Evolutionary conservation across 2,113 vertebrate genomes (phyloP).

Genomic region (Fulmarus glacialis): DNA sequence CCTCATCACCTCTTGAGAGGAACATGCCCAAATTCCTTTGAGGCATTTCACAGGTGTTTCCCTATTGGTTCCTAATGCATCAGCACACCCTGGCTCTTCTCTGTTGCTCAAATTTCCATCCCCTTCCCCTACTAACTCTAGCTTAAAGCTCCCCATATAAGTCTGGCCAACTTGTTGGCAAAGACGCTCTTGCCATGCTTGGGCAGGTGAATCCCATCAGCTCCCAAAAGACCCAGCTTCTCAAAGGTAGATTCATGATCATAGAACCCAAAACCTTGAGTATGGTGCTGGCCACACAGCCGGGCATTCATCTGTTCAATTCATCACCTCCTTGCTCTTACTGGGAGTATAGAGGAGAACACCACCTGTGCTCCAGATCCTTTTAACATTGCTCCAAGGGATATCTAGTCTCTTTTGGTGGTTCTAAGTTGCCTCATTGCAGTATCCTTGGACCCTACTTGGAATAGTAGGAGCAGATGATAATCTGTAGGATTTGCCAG

Average conservation of each 20-base stretch:
- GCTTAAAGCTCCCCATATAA: not conserved
- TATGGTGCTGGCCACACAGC: not conserved
- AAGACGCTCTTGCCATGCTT: not conserved
- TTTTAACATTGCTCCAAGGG: not conserved
- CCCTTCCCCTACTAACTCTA: not conserved
- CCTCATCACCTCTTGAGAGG: not conserved
- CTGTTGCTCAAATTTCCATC: not conserved
- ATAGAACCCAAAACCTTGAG: not conserved
- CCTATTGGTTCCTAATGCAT: not conserved
- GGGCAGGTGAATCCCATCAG: not conserved
- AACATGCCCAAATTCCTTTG: not conserved
- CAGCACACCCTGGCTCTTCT: not conserved
- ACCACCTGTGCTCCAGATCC: not conserved
- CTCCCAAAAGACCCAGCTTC: not conserved
- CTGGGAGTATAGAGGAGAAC: not conserved
- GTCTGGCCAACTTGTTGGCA: not conserved
- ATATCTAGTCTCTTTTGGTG: not conserved
- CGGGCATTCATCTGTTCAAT: not conserved
- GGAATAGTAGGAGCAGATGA: not conserved
- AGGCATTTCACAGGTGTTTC: not conserved
- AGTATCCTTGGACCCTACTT: not conserved
- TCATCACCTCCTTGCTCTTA: not conserved
- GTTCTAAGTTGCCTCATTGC: not conserved
- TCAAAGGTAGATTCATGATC: not conserved
- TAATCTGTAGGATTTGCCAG: not conserved